phyloP scores from a whole-genome alignment of 2,797 vertebrate species.

The Cichlasoma orientale region DNA sequence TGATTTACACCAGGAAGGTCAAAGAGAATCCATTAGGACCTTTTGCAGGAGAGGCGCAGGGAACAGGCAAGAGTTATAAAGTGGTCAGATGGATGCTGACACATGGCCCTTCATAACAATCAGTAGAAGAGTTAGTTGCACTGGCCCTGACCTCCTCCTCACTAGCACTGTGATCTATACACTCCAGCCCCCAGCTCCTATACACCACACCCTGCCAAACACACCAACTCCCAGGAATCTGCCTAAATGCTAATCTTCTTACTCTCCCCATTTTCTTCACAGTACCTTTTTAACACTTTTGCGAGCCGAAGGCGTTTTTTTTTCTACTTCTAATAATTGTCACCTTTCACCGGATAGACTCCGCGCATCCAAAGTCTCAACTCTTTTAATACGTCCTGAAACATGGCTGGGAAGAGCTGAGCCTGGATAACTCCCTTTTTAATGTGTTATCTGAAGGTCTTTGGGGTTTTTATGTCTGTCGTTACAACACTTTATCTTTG shows the following conservation, averaged over 20 bases:
- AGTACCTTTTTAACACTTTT: conserved; percentile 17
- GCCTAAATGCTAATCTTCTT: background rate
- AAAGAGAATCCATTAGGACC: conserved; percentile 82
- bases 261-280: background rate
- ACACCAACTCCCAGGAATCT: conserved; percentile 17
- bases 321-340: conserved; percentile 24
- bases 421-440: conserved; percentile 30
- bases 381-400: background rate
- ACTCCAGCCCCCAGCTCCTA: conserved; percentile 36
- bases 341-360: background rate
- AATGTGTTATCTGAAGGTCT: conserved; percentile 51
- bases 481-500: conserved; percentile 58
- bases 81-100: conserved; percentile 74
- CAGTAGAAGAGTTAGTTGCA: conserved; percentile 71
- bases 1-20: conserved; percentile 80
- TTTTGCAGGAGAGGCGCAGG: conserved; percentile 63
- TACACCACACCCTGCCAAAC: conserved; percentile 24
- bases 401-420: conserved; percentile 15
- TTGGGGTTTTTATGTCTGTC: conserved; percentile 50
- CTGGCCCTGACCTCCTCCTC: conserved; percentile 67
- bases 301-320: background rate
- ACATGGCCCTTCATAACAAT: conserved; percentile 79
- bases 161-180: conserved; percentile 60
- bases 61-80: conserved; percentile 75
- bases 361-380: background rate